Conservation (phyloP, 2,113 vertebrate genomes). For the Halichoeres trimaculatus region DNA sequence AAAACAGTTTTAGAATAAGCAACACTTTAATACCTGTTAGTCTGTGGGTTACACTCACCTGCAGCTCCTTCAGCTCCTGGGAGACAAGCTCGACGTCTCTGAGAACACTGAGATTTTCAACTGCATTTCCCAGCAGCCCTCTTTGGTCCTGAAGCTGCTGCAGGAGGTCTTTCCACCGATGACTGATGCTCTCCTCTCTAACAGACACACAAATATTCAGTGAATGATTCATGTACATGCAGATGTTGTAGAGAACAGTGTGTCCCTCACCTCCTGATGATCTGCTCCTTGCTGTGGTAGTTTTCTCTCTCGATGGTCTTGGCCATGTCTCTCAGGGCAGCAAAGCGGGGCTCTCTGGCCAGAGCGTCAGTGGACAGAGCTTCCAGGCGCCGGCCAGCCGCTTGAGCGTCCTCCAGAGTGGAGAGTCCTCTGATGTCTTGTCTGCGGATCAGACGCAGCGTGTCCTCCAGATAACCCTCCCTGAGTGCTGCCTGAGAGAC, state of each 20-base stretch:
- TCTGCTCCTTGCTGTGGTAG: slow-evolving; percentile 86
- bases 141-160: slow-evolving; percentile 82
- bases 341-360: slow-evolving; percentile 87
- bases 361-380: slow-evolving; percentile 86
- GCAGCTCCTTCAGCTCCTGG: slow-evolving; percentile 86
- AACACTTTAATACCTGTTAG: background rate
- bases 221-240: background rate
- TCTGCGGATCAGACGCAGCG: slow-evolving; percentile 81
- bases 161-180: slow-evolving; percentile 85
- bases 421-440: slow-evolving; percentile 76
- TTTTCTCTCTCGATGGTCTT: slow-evolving; percentile 82
- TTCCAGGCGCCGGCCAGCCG: slow-evolving; percentile 84
- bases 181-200: slow-evolving; percentile 77
- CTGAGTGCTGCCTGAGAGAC: slow-evolving; percentile 81
- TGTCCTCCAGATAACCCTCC: slow-evolving; percentile 87
- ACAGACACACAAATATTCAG: slow-evolving; percentile 7
- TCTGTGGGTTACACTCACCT: slow-evolving; percentile 76
- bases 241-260: too few species aligned
- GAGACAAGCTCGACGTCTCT: slow-evolving; percentile 83
- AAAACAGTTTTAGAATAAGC: too few species aligned
- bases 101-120: slow-evolving; percentile 82
- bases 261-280: slow-evolving; percentile 79
- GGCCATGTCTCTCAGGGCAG: slow-evolving; percentile 84
- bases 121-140: slow-evolving; percentile 67
- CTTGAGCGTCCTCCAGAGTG: slow-evolving; percentile 79